Evolutionary conservation across 2,797 vertebrate species (phyloP), one percentile per base, ranked within the genome.

Genomic region (Periophthalmus magnuspinnatus): DNA sequence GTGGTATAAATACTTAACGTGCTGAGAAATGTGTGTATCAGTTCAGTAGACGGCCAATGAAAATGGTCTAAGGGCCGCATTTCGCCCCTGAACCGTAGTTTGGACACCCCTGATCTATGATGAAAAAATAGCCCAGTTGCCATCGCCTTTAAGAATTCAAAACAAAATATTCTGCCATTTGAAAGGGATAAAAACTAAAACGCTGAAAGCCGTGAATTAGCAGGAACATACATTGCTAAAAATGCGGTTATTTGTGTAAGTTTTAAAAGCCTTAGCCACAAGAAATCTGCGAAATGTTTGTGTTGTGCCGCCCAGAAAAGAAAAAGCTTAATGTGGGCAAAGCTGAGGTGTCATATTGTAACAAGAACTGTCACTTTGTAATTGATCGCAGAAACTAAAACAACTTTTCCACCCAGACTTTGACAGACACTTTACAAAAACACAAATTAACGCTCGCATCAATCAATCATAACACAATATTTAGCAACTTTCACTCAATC

Each of bases 301-400:
- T 64, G 38, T 14, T 32, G 28, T 32, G 33, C 24, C 22, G 24
- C 16, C 45, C 11, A 47, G 38, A 22, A 48, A 47, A 48, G 13
- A 21, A 17, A 48, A 8, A 36, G 21, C 45, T 21, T 41, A 65
- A 16, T 63, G 45, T 65, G 63, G 47, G 63, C 45, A 65, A 50
- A 33, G 24, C 45, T 33, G 28, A 50, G 24, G 24, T 65, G 63
- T 52, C 63, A 65, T 50, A 21, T 50, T 50, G 47, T 36, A 50
- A 33, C 28, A 33, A 50, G 14, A 65, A 50, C 24, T 65, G 45
- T 16, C 63, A 65, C 22, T 50, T 32, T 65, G 63, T 65, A 65
- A 65, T 50, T 65, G 63, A 65, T 65, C 33, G 45, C 63, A 50
- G 63, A 65, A 24, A 65, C 63, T 65, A 65, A 65, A 65, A 59